Base-by-base conservation (phyloP, 2,113 vertebrate species). In the Hemichromis elongatus region DNA sequence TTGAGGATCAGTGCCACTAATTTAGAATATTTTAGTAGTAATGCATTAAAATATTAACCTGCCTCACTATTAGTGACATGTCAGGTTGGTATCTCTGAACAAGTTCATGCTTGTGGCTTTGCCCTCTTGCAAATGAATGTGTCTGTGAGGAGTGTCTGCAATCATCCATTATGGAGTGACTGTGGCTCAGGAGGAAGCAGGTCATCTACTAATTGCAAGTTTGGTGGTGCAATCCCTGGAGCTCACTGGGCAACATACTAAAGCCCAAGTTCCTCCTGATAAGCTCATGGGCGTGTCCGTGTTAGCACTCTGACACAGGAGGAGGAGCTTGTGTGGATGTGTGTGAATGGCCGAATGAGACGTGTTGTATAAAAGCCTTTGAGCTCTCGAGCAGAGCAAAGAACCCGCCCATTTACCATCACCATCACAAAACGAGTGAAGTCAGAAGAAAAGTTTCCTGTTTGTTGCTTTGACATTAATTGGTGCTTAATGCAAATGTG, bases 171-270 rank as follows among this genome's bases (percentile, higher is more conserved):
- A 33, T 19, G 57, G 57, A 16, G 9, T 4, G 57, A 61, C 57
- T 61, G 28, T 11, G 28, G 57, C 2, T 61, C 56, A 61, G 28
- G 57, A 61, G 28, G 57, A 11, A 1, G 28, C 16, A 16, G 55
- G 24, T 57, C 55, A 61, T 19, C 57, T 11, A 1, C 28, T 61
- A 61, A 61, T 30, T 61, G 5, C 16, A 61, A 33, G 28, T 61
- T 61, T 11, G 28, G 57, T 61, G 28, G 28, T 61, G 0, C 8
- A 0, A 0, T 61, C 57, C 19, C 57, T 61, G 16, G 28, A 61
- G 28, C 16, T 61, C 57, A 19, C 11, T 61, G 57, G 57, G 16
- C 0, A 33, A 61, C 16, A 33, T 33, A 61, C 28, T 16, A 61
- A 61, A 61, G 1, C 57, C 28, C 16, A 61, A 33, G 1, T 61